Percentiles rank a stretch among this genome's conserved stretches.
Evolutionary conservation across 2,888 invertebrate species (phyloP).

Genomic region (Noctua janthe): DNA sequence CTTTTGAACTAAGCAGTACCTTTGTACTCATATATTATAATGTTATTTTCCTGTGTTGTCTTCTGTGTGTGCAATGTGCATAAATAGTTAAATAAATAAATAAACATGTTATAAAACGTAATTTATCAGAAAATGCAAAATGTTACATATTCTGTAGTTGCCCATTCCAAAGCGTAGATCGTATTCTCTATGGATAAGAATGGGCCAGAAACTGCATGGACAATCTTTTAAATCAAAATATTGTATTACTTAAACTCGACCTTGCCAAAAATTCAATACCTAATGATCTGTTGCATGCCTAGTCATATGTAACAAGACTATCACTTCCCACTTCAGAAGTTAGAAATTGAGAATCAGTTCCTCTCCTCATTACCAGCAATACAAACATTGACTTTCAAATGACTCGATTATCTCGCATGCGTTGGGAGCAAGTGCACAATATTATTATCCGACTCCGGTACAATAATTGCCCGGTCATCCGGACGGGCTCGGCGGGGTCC

Average conservation of each 20-base stretch:
- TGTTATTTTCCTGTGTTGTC: too few species aligned
- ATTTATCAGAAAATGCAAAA: too few species aligned
- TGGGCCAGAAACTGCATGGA: too few species aligned
- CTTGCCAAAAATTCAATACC: not conserved
- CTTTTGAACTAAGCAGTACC: too few species aligned
- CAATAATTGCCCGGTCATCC: slow-evolving; percentile 33
- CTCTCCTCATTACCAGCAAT: not conserved
- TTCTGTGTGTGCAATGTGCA: too few species aligned
- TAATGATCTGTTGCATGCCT: not conserved
- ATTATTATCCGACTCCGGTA: slow-evolving; percentile 52
- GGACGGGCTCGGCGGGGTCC: not conserved
- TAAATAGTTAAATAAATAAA: too few species aligned
- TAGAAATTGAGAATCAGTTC: slow-evolving; percentile 33
- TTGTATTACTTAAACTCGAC: not conserved
- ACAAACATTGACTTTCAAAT: slow-evolving; percentile 24
- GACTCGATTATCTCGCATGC: slow-evolving; percentile 37
- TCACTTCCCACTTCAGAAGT: slow-evolving; percentile 12
- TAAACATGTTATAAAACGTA: too few species aligned
- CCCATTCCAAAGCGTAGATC: too few species aligned
- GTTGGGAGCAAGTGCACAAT: slow-evolving; percentile 47
- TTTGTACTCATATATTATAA: too few species aligned
- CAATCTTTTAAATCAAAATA: too few species aligned
- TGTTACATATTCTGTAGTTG: too few species aligned
- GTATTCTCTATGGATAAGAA: too few species aligned
- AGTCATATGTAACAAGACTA: not conserved